phyloP scores from a whole-genome alignment of 2,888 invertebrate species.

The Lycaena phlaeas region DNA sequence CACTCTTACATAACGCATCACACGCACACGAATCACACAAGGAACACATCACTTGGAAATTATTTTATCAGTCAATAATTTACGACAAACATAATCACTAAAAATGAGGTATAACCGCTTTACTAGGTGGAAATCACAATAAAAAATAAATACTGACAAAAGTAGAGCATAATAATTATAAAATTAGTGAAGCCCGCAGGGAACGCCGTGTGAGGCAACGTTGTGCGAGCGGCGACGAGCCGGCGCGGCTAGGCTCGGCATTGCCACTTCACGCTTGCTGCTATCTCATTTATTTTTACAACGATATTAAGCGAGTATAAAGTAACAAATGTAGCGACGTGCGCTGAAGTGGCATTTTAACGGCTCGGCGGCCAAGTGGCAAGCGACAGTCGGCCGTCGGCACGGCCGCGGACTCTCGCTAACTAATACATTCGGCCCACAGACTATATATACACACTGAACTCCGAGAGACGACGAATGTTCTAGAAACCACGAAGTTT shows the following conservation, averaged over 20 bases:
- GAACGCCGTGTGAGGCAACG: constrained; percentile 61
- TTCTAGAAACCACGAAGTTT: too few species aligned
- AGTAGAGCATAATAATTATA: constrained; percentile 33
- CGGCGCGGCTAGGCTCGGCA: constrained; percentile 13
- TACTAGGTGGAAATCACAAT: constrained; percentile 62
- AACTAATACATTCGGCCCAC: too few species aligned
- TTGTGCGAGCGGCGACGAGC: constrained; percentile 46
- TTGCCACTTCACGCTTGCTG: neutral
- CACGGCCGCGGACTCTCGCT: too few species aligned
- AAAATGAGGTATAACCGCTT: constrained; percentile 64
- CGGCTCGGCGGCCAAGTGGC: too few species aligned
- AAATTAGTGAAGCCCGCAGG: constrained; percentile 33
- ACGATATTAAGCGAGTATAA: too few species aligned
- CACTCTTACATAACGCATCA: constrained; percentile 49
- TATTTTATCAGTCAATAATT: constrained; percentile 68
- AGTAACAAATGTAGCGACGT: too few species aligned
- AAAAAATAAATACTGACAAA: constrained; percentile 60
- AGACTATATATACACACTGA: too few species aligned
- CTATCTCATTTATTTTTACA: neutral
- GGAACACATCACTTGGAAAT: constrained; percentile 67
- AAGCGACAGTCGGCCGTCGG: too few species aligned
- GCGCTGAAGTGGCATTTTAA: too few species aligned
- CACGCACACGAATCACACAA: constrained; percentile 59
- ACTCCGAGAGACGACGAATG: too few species aligned
- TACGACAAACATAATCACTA: constrained; percentile 59